Evolutionary conservation across 1,140 invertebrate species (phyloP), one percentile per base, ranked within the genome.

Genomic region (Achroia grisella): DNA sequence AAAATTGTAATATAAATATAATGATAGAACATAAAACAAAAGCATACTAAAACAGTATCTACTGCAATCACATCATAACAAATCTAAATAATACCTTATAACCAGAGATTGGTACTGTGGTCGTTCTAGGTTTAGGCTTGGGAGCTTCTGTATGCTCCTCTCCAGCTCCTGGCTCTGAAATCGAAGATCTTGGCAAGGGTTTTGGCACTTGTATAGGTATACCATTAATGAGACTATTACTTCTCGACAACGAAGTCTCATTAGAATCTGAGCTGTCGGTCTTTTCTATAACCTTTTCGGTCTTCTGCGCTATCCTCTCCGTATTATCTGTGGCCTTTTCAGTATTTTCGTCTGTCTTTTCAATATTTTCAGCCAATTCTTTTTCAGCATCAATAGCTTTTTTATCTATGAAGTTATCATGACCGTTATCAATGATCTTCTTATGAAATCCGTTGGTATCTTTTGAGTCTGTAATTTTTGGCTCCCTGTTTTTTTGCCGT

Each of bases 41-140:
- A 29, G 3, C 9, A 40, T 5, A 13, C 29, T 33, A 36, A 46
- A 10, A 33, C 28, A 17, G 50, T 37, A 45, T 42, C 35, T n/a
- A 36, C n/a, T 33, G 17, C 10, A 10, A 17, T 17, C 56, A 48
- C 48, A 52, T n/a, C 17, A 23, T 23, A 23, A 23, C 2, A 23
- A 23, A 23, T 23, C 17, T 6, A 2, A 23, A 23, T 55, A 64
- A 73, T 90, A 93, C 91, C 91, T 93, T 92, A 66, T 93, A 93
- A 76, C 90, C 90, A 44, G 89, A 86, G 11, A 87, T 71, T 10
- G 79, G 71, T 29, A 71, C 64, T 0, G 77, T 71, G 5, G 92
- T 91, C 1, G 92, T 92, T 52, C 91, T 89, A 0, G 93, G 93
- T 65, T 91, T 89, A 36, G 93, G 93, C 59, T 92, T 92, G 0